Percentiles rank a stretch among this genome's conserved stretches.
phyloP scores from a whole-genome alignment of 2,888 invertebrate genomes.

The Meganola albula region DNA sequence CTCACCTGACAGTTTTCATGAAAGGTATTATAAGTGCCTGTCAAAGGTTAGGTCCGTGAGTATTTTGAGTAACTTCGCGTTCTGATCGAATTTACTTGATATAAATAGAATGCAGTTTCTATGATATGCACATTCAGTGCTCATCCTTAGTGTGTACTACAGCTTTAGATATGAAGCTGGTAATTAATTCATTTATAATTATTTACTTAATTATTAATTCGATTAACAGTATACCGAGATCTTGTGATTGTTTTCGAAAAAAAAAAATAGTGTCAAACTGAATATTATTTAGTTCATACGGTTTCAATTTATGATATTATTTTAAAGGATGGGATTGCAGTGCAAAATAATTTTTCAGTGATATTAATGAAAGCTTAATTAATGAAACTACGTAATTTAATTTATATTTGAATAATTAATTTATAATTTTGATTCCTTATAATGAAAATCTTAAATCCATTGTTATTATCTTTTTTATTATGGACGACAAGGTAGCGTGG shows the following conservation, averaged over 20 bases:
- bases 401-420: too few species aligned
- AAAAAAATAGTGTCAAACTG: background rate
- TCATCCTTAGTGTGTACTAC: conserved; percentile 44
- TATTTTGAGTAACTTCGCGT: conserved; percentile 50
- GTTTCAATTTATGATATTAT: background rate
- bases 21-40: conserved; percentile 41
- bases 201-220: conserved; percentile 4
- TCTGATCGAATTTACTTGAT: conserved; percentile 68
- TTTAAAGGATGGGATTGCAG: conserved; percentile 25
- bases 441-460: too few species aligned
- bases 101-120: conserved; percentile 62
- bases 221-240: background rate
- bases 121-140: conserved; percentile 51
- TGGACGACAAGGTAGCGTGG: too few species aligned
- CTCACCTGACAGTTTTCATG: conserved; percentile 10
- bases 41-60: conserved; percentile 73
- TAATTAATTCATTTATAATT: conserved; percentile 33
- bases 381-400: too few species aligned
- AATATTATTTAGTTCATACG: background rate
- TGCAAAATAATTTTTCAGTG: conserved; percentile 16
- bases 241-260: background rate
- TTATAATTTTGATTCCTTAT: too few species aligned
- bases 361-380: conserved; percentile 1
- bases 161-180: conserved; percentile 71
- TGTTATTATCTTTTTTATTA: too few species aligned